Conservation (phyloP, 2,113 vertebrate species). For the Craseonycteris thonglongyai region DNA sequence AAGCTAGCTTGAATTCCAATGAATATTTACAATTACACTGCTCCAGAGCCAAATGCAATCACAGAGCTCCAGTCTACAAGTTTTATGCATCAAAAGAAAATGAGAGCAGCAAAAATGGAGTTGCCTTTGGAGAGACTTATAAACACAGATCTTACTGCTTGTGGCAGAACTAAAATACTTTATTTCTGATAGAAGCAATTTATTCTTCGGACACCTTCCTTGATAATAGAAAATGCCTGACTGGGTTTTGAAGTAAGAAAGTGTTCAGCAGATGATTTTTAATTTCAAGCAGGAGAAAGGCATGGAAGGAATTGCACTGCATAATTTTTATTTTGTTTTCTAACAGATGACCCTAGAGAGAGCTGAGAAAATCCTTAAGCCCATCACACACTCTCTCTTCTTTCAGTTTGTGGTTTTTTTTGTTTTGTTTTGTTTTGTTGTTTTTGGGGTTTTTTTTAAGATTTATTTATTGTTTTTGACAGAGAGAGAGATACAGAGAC, state of each 20-base stretch:
- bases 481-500: no score
- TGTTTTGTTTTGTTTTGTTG: no score
- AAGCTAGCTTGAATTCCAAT: slow-evolving; percentile 79
- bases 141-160: slow-evolving; percentile 77
- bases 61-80: slow-evolving; percentile 72
- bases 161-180: slow-evolving; percentile 80
- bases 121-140: slow-evolving; percentile 80
- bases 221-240: slow-evolving; percentile 72
- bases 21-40: slow-evolving; percentile 82
- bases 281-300: slow-evolving; percentile 71
- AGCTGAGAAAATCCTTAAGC: slow-evolving; percentile 42
- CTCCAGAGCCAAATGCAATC: slow-evolving; percentile 78
- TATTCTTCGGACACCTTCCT: slow-evolving; percentile 78
- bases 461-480: no score
- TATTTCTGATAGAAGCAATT: slow-evolving; percentile 80
- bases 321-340: slow-evolving; percentile 66
- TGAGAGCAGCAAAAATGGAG: slow-evolving; percentile 77
- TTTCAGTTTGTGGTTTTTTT: slow-evolving; percentile 9
- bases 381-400: not conserved
- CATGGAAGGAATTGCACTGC: slow-evolving; percentile 32
- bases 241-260: slow-evolving; percentile 75
- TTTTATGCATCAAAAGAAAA: slow-evolving; percentile 81
- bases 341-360: slow-evolving; percentile 51
- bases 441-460: no score
- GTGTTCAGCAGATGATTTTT: slow-evolving; percentile 71